These are phyloP conservation scores for Neodiprion lecontei DNA, from an alignment of 1,140 invertebrate genomes.

Conservation along the genomic window DNA sequence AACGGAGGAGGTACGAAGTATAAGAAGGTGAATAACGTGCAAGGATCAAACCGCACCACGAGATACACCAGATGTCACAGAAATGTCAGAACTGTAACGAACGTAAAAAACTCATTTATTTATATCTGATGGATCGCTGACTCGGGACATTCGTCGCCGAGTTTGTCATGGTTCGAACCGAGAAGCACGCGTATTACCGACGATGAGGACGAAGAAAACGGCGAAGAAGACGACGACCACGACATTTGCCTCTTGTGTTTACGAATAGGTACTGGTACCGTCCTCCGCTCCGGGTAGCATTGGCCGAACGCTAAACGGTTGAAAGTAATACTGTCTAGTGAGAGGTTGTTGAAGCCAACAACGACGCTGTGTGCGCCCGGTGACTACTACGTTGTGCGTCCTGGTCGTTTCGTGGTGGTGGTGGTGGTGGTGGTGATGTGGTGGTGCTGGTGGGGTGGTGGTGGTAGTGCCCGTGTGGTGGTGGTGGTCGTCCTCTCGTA, in stretches of 20 bases:
- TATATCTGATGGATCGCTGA: neutral
- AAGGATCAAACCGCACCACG: no score
- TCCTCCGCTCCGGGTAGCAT: constrained; percentile 32
- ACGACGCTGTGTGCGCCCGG: constrained; percentile 32
- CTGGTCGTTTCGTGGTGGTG: neutral
- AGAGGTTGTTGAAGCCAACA: constrained; percentile 52
- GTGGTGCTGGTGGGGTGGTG: constrained; percentile 39
- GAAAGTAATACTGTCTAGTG: constrained; percentile 57
- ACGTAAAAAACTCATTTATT: neutral
- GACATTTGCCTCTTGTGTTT: constrained; percentile 18
- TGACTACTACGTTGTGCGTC: constrained; percentile 29
- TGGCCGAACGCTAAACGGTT: constrained; percentile 47
- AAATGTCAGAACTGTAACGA: neutral
- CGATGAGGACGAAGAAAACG: neutral
- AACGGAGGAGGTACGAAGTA: no score
- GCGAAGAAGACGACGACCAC: constrained; percentile 12
- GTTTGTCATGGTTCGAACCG: constrained; percentile 6
- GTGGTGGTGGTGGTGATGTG: neutral
- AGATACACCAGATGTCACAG: neutral
- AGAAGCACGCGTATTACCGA: neutral
- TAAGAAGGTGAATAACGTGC: no score
- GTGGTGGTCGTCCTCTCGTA: constrained; percentile 29
- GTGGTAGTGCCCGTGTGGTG: constrained; percentile 42
- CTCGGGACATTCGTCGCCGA: neutral
- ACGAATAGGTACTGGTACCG: constrained; percentile 9